Percentiles rank a stretch among this genome's conserved stretches.
These are phyloP conservation scores for Petromus typicus DNA, from an alignment of 2,113 vertebrate species.

Conservation along the genomic window DNA sequence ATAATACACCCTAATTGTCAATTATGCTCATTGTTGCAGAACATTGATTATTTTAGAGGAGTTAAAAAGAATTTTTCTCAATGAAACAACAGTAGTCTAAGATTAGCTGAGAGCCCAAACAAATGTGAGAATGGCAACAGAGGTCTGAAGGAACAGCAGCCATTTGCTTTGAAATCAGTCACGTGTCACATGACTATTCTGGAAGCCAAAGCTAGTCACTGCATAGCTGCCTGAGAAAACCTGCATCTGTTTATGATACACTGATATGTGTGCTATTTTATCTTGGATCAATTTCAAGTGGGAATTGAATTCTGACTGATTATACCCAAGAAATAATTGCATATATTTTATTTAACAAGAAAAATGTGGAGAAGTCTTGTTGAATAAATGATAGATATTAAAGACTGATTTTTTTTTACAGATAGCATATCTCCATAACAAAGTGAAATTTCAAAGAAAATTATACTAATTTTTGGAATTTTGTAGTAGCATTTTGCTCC, in stretches of 20 bases:
- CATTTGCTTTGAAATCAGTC: slow-evolving; percentile 55
- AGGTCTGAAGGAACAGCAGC: slow-evolving; percentile 43
- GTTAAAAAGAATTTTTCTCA: slow-evolving; percentile 55
- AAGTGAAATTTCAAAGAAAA: slow-evolving; percentile 21
- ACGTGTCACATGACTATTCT: neutral
- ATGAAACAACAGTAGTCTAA: slow-evolving; percentile 53
- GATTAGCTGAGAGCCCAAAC: slow-evolving; percentile 61
- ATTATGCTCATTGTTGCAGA: slow-evolving; percentile 78
- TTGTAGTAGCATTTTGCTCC: slow-evolving; percentile 16
- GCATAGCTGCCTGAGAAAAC: slow-evolving; percentile 29
- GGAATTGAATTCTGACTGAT: slow-evolving; percentile 43
- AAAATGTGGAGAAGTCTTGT: neutral
- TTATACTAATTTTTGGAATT: neutral
- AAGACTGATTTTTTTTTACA: neutral
- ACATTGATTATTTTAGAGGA: slow-evolving; percentile 69
- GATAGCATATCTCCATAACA: neutral
- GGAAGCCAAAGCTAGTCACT: neutral
- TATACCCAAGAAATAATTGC: slow-evolving; percentile 33
- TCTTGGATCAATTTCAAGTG: slow-evolving; percentile 45
- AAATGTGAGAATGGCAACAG: slow-evolving; percentile 19
- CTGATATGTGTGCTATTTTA: slow-evolving; percentile 29
- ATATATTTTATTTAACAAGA: slow-evolving; percentile 31
- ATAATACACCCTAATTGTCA: slow-evolving; percentile 76
- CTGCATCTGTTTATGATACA: neutral
- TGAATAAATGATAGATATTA: neutral